phyloP scores from a whole-genome alignment of 2,888 invertebrate species.

The Mesorhabditis belari region DNA sequence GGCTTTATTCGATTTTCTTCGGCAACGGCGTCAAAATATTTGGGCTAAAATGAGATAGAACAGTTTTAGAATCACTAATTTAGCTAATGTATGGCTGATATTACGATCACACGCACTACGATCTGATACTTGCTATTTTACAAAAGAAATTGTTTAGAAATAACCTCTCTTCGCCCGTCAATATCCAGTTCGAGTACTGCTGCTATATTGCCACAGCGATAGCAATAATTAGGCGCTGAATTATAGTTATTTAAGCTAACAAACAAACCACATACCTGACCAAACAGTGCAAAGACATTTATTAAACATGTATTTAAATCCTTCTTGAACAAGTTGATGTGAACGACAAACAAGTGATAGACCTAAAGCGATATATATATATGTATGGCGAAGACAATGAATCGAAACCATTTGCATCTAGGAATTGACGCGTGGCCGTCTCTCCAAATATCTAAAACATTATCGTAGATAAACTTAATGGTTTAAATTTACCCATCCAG shows the following conservation, averaged over 20 bases:
- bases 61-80: no score
- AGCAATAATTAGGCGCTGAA: conserved; percentile 99
- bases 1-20: conserved; percentile 77
- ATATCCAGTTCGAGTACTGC: conserved; percentile 78
- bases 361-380: conserved; percentile 85
- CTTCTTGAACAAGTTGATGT: conserved; percentile 97
- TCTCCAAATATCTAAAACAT: conserved; percentile 81
- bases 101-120: no score
- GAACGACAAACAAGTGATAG: conserved; percentile 90
- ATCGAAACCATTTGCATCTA: conserved; percentile 81
- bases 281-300: conserved; percentile 93
- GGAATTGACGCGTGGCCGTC: conserved; percentile 78
- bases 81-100: no score
- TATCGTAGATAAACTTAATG: not conserved
- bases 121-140: no score
- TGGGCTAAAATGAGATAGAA: conserved; percentile 3
- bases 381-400: conserved; percentile 94
- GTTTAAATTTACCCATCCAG: conserved; percentile 42
- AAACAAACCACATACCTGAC: conserved; percentile 70
- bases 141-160: conserved; percentile 40
- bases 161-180: conserved; percentile 54
- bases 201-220: conserved; percentile 95
- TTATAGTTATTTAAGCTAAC: conserved; percentile 10
- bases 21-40: conserved; percentile 81
- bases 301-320: conserved; percentile 95